A percentile compares a stretch with the other conserved stretches of the same genome.
Evolutionary conservation across 2,888 invertebrate genomes (phyloP).

Genomic region (Polyommatus icarus): DNA sequence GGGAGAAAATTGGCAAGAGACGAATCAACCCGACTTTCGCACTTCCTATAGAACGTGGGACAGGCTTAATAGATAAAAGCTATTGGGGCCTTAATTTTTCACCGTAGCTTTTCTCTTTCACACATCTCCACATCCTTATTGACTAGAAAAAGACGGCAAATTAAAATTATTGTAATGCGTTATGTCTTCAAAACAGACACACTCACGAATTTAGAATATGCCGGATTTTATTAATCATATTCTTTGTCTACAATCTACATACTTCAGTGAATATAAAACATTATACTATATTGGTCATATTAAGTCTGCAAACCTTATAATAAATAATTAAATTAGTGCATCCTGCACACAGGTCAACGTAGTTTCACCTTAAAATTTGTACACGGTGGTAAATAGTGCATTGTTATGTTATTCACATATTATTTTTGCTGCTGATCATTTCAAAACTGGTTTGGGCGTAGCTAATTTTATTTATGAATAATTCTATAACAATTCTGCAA

Average conservation of each 20-base stretch:
- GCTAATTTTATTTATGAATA: not conserved
- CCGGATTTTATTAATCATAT: no score
- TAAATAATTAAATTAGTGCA: not conserved
- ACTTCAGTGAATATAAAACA: no score
- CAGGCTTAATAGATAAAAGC: not conserved
- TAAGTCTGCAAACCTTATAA: not conserved
- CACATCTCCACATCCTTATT: no score
- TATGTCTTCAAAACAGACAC: no score
- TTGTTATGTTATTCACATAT: slow-evolving; percentile 11
- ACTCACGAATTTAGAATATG: no score
- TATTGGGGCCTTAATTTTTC: no score
- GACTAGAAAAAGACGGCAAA: no score
- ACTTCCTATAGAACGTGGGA: not conserved
- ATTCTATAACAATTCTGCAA: not conserved
- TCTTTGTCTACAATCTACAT: no score
- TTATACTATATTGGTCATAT: not conserved
- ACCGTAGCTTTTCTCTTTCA: no score
- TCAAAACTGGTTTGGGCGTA: slow-evolving; percentile 6
- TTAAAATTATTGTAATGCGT: no score
- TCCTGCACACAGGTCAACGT: not conserved
- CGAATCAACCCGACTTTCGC: no score
- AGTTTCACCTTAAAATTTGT: not conserved
- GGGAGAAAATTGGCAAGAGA: no score
- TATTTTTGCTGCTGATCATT: not conserved
- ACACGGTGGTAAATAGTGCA: slow-evolving; percentile 5